Evolutionary conservation across 2,888 invertebrate species (phyloP).

Genomic region (Agrilus cyanescens): DNA sequence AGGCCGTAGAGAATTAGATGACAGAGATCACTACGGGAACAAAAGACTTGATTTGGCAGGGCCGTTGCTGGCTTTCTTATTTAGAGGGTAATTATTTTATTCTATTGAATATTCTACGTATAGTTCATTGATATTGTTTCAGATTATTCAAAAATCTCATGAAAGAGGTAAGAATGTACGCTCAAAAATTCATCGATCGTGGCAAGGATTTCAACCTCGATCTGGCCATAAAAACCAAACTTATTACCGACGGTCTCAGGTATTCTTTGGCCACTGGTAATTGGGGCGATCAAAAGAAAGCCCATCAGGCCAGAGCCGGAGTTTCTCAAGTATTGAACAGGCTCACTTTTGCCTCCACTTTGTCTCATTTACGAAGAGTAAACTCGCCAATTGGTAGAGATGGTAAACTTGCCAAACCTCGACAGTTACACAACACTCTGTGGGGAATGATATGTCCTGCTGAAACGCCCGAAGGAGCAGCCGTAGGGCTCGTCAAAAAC

Average conservation of each 20-base stretch:
- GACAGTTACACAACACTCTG: conserved; percentile 96
- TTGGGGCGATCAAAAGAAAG: conserved; percentile 99
- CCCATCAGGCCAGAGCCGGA: conserved; percentile 95
- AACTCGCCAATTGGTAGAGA: conserved; percentile 99
- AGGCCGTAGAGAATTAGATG: conserved; percentile 93
- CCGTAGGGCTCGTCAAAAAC: conserved; percentile 96
- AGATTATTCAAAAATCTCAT: conserved; percentile 85
- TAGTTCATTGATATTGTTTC: conserved; percentile 14
- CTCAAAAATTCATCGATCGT: conserved; percentile 97
- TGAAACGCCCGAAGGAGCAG: conserved; percentile 97
- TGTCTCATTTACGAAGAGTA: conserved; percentile 94
- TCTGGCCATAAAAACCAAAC: conserved; percentile 90
- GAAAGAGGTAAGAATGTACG: conserved; percentile 96
- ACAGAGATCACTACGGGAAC: conserved; percentile 99
- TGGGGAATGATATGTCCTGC: conserved; percentile 99
- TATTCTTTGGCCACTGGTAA: conserved; percentile 99
- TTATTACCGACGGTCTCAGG: conserved; percentile 93
- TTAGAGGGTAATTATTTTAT: conserved; percentile 56
- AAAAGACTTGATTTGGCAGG: conserved; percentile 97
- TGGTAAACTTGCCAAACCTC: conserved; percentile 96
- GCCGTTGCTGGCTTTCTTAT: conserved; percentile 90
- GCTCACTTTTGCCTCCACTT: conserved; percentile 94
- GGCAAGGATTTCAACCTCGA: conserved; percentile 98
- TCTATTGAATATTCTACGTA: not conserved
- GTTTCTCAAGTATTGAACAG: conserved; percentile 97